A percentile compares a stretch with the other conserved stretches of the same genome.
Evolutionary conservation across 2,113 vertebrate species (phyloP).

Genomic region (Tinamus guttatus): DNA sequence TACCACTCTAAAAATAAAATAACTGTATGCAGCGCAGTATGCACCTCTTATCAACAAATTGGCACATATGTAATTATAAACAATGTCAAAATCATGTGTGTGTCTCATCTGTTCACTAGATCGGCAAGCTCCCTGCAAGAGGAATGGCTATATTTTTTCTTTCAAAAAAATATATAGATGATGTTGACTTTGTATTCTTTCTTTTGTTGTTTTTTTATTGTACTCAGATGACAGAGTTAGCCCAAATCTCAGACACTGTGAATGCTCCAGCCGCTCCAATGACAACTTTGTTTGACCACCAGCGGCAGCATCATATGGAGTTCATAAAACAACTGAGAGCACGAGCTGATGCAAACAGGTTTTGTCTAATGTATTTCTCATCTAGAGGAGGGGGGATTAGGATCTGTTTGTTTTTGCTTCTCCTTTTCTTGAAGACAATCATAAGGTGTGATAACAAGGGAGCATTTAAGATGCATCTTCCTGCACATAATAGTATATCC

Average conservation of each 20-base stretch:
- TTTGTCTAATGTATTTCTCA: background rate
- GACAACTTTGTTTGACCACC: slow-evolving; percentile 76
- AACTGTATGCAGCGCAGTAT: background rate
- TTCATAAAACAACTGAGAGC: slow-evolving; percentile 74
- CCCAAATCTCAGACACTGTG: slow-evolving; percentile 78
- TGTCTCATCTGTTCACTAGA: background rate
- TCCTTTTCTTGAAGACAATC: background rate
- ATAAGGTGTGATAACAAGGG: background rate
- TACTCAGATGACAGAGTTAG: slow-evolving; percentile 87
- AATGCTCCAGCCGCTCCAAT: slow-evolving; percentile 67
- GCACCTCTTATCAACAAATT: background rate
- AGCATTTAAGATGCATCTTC: background rate
- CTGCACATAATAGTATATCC: accelerated
- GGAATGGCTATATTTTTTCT: background rate
- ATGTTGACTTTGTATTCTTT: background rate
- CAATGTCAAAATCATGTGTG: background rate
- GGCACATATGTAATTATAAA: background rate
- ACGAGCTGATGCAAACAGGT: slow-evolving; percentile 83
- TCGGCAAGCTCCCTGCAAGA: background rate
- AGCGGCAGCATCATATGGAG: slow-evolving; percentile 69
- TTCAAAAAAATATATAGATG: background rate
- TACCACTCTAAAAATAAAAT: background rate
- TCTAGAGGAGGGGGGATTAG: background rate
- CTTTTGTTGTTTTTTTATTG: background rate
- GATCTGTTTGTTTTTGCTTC: background rate